Percentiles rank a stretch among this genome's conserved stretches.
phyloP scores from a whole-genome alignment of 1,140 invertebrate species.

The Caerostris extrusa region DNA sequence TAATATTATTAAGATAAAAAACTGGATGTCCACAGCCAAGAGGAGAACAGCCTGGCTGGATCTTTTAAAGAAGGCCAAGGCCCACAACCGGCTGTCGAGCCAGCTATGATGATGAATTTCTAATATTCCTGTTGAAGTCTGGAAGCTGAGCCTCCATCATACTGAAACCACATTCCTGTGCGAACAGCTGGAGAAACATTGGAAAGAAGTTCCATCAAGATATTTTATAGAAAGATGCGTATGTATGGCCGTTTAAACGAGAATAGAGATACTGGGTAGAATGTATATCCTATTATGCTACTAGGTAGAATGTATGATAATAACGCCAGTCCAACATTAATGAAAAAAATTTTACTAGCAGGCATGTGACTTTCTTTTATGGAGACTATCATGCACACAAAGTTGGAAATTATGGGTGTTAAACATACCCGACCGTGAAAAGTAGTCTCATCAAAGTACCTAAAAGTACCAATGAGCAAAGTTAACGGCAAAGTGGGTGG shows the following conservation, averaged over 20 bases:
- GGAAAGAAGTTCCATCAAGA: neutral
- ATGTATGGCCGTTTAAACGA: neutral
- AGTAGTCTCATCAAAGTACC: neutral
- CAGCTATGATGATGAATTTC: no score
- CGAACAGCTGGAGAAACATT: neutral
- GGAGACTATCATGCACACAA: neutral
- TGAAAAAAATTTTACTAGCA: neutral
- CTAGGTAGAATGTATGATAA: neutral
- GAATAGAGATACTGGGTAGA: no score
- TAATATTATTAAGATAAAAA: no score
- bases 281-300: neutral
- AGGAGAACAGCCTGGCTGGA: no score
- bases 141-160: neutral
- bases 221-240: neutral
- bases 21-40: no score
- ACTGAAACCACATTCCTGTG: neutral
- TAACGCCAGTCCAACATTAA: neutral
- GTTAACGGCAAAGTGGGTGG: neutral
- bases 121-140: neutral
- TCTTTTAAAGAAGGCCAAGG: no score
- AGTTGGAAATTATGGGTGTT: neutral
- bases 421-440: neutral
- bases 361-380: neutral
- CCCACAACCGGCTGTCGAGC: no score
- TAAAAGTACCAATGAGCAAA: neutral